These are phyloP conservation scores for Huso huso DNA, from an alignment of 2,797 vertebrate genomes.

Conservation along the genomic window DNA sequence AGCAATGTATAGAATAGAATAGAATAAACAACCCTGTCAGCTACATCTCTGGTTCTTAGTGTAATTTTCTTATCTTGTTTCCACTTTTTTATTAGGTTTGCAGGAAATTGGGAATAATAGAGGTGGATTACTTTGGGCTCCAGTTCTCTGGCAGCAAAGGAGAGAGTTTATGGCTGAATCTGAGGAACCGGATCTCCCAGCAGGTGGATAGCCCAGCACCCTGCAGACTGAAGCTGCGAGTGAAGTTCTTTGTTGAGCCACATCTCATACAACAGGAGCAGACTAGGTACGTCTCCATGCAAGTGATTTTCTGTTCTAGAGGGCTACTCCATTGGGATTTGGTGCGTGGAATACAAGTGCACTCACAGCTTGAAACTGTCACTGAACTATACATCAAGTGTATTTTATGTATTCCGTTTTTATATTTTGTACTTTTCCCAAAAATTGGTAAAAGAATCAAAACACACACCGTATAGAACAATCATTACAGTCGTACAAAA, in stretches of 20 bases:
- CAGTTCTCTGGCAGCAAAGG: constrained; percentile 94
- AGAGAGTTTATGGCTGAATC: constrained; percentile 93
- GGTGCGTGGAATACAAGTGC: no score
- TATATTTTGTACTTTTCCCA: no score
- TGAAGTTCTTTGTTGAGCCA: constrained; percentile 97
- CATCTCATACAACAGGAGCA: constrained; percentile 97
- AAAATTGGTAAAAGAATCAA: no score
- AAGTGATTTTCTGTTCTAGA: no score
- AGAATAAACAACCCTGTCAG: no score
- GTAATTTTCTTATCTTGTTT: neutral
- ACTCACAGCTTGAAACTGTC: no score
- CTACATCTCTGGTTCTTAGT: neutral
- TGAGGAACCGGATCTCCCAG: constrained; percentile 95
- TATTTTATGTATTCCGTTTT: no score
- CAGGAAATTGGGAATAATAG: constrained; percentile 89
- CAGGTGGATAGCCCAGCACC: constrained; percentile 91
- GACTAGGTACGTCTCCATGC: constrained; percentile 67
- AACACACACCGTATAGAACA: no score
- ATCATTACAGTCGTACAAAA: no score
- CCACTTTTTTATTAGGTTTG: constrained; percentile 73
- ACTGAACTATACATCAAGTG: no score
- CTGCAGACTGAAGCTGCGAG: constrained; percentile 80
- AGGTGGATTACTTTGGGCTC: constrained; percentile 96
- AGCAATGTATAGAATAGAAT: no score
- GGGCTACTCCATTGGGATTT: no score